Evolutionary conservation across 2,113 vertebrate genomes (phyloP).

Genomic region (Ibidorhyncha struthersii): DNA sequence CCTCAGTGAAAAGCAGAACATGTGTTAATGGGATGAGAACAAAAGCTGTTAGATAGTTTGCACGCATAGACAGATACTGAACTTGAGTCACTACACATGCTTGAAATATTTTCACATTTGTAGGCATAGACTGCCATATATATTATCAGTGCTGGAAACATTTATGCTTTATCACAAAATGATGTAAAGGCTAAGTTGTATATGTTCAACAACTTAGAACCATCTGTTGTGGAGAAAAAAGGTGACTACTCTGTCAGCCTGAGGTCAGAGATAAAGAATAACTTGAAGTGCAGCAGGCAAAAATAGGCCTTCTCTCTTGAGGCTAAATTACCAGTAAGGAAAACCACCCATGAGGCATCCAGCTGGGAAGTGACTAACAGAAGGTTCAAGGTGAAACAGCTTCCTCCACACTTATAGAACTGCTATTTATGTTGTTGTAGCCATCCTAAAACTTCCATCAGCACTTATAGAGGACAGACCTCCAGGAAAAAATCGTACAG

Average conservation of each 20-base stretch:
- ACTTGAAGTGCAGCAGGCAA: neutral
- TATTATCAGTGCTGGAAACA: neutral
- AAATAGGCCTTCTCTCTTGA: neutral
- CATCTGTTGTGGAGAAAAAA: neutral
- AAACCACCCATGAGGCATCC: neutral
- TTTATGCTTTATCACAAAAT: neutral
- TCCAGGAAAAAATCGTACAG: neutral
- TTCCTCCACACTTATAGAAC: neutral
- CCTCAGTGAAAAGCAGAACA: neutral
- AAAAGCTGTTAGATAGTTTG: neutral
- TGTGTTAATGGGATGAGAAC: neutral
- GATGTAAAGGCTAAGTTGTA: neutral
- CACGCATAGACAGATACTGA: neutral
- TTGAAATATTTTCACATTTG: neutral
- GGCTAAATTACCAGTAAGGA: neutral
- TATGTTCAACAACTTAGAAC: neutral
- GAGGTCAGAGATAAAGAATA: neutral
- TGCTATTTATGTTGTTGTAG: neutral
- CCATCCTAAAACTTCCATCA: neutral
- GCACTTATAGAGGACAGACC: neutral
- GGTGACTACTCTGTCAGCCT: neutral
- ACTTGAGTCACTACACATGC: neutral
- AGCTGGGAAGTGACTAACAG: constrained; percentile 9
- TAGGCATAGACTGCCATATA: neutral
- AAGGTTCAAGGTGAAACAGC: constrained; percentile 19